Conservation (phyloP, 1,140 invertebrate species). For the Scylla paramamosain region DNA sequence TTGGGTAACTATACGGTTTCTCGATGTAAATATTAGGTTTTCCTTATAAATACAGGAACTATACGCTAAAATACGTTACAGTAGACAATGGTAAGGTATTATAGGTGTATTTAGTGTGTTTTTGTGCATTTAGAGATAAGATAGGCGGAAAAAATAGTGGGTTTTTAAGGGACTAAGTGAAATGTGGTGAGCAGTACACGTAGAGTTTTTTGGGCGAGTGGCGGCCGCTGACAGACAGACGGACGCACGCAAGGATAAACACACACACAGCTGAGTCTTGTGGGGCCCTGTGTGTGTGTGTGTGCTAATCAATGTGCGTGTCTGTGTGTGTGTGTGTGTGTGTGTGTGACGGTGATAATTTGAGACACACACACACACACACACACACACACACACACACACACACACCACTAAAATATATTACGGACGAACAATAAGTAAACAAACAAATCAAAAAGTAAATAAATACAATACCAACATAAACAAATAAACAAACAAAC, state of each 20-base stretch:
- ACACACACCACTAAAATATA: no score
- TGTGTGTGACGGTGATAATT: neutral
- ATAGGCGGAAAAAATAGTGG: no score
- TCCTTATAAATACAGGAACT: no score
- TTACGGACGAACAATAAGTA: no score
- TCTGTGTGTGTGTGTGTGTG: neutral
- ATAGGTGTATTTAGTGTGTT: no score
- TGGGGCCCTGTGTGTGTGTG: neutral
- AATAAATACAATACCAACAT: neutral
- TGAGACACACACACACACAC: constrained; percentile 4
- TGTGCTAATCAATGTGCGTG: neutral
- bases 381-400: no score
- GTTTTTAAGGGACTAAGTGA: neutral
- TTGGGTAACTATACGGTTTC: neutral
- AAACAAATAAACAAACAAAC: neutral
- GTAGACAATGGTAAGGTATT: no score
- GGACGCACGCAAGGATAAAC: neutral
- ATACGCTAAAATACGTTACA: no score
- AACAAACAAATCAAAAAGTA: no score
- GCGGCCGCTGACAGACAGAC: neutral
- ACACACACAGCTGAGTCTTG: constrained; percentile 19
- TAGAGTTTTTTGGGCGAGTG: neutral
- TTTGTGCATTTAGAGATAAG: no score
- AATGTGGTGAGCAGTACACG: neutral
- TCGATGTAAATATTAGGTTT: no score